phyloP scores from a whole-genome alignment of 1,140 invertebrate genomes.

The Sitobion miscanthi region DNA sequence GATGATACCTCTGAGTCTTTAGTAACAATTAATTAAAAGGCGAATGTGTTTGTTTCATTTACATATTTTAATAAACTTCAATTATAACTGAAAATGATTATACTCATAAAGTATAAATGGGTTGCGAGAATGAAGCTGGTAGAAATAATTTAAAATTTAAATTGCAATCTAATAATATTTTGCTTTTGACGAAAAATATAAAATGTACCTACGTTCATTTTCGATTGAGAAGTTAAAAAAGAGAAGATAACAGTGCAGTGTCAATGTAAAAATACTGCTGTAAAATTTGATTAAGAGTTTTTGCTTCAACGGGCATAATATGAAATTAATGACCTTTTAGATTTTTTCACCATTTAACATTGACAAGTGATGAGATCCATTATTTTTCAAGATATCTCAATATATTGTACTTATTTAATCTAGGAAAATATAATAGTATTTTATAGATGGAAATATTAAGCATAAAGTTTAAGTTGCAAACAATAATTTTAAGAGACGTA shows the following conservation, averaged over 20 bases:
- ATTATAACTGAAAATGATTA: not conserved
- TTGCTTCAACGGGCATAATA: not conserved
- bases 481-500: not conserved
- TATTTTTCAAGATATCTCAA: not conserved
- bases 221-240: not conserved
- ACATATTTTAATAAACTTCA: not conserved
- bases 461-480: not conserved
- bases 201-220: not conserved
- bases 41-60: not conserved
- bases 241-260: not conserved
- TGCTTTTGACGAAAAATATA: not conserved
- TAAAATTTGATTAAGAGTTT: not conserved
- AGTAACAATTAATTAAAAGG: not conserved
- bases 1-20: not conserved
- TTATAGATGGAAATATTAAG: not conserved
- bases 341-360: not conserved
- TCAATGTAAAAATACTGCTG: not conserved
- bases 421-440: not conserved
- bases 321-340: not conserved
- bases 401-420: not conserved
- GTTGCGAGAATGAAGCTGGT: not conserved
- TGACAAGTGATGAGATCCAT: not conserved
- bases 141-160: conserved; percentile 1
- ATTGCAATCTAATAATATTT: conserved; percentile 13
- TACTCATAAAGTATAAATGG: not conserved